Evolutionary conservation across 2,797 vertebrate species (phyloP), one percentile per base, ranked within the genome.

Genomic region (Phataginus tricuspis): DNA sequence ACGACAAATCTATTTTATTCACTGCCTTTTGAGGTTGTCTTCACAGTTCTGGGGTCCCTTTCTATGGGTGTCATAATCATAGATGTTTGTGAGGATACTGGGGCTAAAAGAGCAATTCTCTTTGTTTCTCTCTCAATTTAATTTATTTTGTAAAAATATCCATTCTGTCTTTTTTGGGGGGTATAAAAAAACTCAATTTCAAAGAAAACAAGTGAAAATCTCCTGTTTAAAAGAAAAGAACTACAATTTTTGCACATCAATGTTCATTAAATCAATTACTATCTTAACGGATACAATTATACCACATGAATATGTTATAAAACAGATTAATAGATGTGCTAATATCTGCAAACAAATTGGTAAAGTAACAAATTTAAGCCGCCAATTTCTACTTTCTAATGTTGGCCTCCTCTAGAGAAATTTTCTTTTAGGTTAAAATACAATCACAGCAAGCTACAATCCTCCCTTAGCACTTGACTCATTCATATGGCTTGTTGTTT

Each of bases 121-220:
- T 61, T 7, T 63, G n/a, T 68, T 85, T 77, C 39, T 59, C 11
- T 78, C 19, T 93, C 19, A n/a, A 0, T 63, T 92, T 68, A 80
- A n/a, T 74, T 64, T 2, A 59, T 7, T 92, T 78, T 61, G 42
- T 0, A 10, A 57, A 88, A 75, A 78, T 63, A 49, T 63, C 66
- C 0, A 61, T 90, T 84, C 55, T 94, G 4, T 92, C 29, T 86
- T 77, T 21, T 39, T 57, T 57, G 31, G 21, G 12, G 25, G 14
- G 2, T 18, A 29, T 49, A 94, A 71, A 42, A 75, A 95, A 91
- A 80, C 7, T 93, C 31, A 86, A 0, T 29, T 68, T 49, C 64
- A 89, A 89, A 72, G 14, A 91, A 91, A 68, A 12, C 9, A 91
- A 90, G 72, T 49, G 12, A 93, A 90, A 94, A 84, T 57, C 15